Evolutionary conservation across 2,113 vertebrate species (phyloP).

Genomic region (Nettapus auritus): DNA sequence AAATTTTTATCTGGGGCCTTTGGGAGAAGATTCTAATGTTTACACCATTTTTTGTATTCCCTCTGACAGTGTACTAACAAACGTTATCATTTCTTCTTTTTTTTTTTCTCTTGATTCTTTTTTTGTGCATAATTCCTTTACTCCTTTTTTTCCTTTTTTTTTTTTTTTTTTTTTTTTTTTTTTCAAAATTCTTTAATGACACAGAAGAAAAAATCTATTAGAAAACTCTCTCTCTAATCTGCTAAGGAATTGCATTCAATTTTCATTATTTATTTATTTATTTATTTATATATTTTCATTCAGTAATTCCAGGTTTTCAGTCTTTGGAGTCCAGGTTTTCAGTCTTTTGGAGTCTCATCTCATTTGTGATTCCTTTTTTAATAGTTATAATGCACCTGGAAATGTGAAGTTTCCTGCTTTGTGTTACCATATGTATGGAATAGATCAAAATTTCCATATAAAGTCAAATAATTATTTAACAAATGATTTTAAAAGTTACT

Average conservation of each 20-base stretch:
- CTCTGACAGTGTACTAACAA: not conserved
- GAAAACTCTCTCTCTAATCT: not conserved
- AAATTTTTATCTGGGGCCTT: not conserved
- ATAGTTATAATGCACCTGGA: not conserved
- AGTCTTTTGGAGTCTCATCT: not conserved
- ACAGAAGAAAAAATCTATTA: not conserved
- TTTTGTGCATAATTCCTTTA: not conserved
- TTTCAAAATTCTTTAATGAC: not conserved
- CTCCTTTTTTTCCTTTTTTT: not conserved
- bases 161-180: not conserved
- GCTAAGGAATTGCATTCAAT: not conserved
- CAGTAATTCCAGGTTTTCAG: not conserved
- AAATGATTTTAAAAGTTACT: not conserved
- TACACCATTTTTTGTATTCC: not conserved
- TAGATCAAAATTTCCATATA: constrained; percentile 37
- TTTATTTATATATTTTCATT: not conserved
- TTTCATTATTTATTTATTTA: not conserved
- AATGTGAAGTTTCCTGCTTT: constrained; percentile 19
- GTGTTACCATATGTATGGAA: not conserved
- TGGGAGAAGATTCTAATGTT: not conserved
- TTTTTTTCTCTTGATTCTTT: not conserved
- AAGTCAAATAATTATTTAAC: constrained; percentile 53
- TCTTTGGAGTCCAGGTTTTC: too few species aligned
- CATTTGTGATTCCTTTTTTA: not conserved
- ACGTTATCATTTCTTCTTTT: not conserved